phyloP scores from a whole-genome alignment of 1,140 invertebrate species.

The Hylyphantes graminicola region DNA sequence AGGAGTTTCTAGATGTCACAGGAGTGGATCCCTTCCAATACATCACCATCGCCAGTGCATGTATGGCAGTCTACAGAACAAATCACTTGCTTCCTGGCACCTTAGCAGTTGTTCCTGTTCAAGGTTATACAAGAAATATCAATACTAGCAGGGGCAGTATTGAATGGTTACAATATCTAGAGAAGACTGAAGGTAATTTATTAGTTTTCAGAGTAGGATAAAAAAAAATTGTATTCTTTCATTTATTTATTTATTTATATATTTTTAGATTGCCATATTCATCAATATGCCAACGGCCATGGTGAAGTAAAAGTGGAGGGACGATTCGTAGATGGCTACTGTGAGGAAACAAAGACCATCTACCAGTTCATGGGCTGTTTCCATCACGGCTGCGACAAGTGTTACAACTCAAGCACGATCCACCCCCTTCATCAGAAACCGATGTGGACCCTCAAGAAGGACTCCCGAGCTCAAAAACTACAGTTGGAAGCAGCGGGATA shows the following conservation, averaged over 20 bases:
- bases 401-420: background rate
- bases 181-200: background rate
- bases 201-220: too few species aligned
- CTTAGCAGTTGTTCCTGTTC: conserved; percentile 47
- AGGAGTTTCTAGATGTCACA: background rate
- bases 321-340: background rate
- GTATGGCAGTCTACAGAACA: conserved; percentile 27
- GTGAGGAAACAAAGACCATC: conserved; percentile 15
- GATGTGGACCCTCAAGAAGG: background rate
- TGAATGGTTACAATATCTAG: conserved; percentile 41
- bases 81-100: conserved; percentile 22
- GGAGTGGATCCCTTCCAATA: background rate
- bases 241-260: too few species aligned
- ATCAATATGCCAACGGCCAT: conserved; percentile 24
- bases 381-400: background rate
- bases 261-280: background rate
- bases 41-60: conserved; percentile 12
- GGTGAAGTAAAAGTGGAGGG: conserved; percentile 14
- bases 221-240: too few species aligned
- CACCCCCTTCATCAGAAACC: background rate
- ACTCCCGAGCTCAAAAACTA: background rate
- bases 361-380: conserved; percentile 1
- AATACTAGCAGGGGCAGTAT: background rate
- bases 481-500: background rate
- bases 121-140: conserved; percentile 32